Base-by-base conservation (phyloP, 2,888 invertebrate species). In the Nemapogon koenigi region DNA sequence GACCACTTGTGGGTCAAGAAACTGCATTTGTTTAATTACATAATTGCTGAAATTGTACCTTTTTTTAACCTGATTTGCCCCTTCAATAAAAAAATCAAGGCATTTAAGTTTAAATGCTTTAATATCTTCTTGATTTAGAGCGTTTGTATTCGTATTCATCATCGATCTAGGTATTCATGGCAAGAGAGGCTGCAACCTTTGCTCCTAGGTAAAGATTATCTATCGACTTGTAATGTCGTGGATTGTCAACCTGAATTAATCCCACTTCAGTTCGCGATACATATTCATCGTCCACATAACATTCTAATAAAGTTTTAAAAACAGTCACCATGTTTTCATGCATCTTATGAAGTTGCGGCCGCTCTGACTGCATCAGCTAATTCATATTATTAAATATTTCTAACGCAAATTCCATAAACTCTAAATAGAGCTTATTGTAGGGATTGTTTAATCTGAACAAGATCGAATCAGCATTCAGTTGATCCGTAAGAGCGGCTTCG, bases 21-120 rank as follows among this genome's bases (percentile, higher is more conserved):
- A n/a, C n/a, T n/a, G n/a, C n/a, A n/a, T n/a, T n/a, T n/a, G n/a
- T n/a, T n/a, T n/a, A n/a, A n/a, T n/a, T n/a, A 28, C 13, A 7
- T 31, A 3, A 31, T 41, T 39, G 13, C 40, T 19, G 38, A 43
- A 43, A 36, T 33, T 22, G 41, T 38, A 43, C 36, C 41, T 37
- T 8, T 32, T 27, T 16, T 35, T 35, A 41, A 41, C 39, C 39
- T 43, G 41, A 33, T 35, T 41, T 26, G 27, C 10, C 26, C 43
- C 38, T n/a, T 43, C 39, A 6, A 42, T 40, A 25, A 38, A 42
- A 35, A 40, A 42, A 3, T 37, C 26, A 30, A 40, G 33, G 28
- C 40, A 42, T 25, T 38, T 37, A 27, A 33, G 32, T 38, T 38
- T 40, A 16, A 40, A 38, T 19, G 36, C 38, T 22, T 3, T 26